Evolutionary conservation across 2,113 vertebrate genomes (phyloP), one percentile per base, ranked within the genome.

Genomic region (Macrotis lagotis): DNA sequence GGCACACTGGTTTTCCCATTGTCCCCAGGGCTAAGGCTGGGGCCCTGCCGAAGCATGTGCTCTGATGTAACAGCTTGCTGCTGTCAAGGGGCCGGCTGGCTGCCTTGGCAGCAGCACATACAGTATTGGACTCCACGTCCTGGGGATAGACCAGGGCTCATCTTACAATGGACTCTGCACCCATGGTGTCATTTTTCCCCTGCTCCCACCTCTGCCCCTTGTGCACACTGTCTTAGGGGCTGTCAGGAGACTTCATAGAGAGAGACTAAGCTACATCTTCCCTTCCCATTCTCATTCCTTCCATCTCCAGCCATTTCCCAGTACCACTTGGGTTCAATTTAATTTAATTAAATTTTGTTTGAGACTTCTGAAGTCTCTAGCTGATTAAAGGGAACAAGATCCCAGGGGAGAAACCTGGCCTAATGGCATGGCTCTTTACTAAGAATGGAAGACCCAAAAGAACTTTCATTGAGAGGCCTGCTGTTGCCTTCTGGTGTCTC

Each of bases 31-130:
- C 49, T 48, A 48, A 96, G 49, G 90, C 44, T 53, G 91, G 91
- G 89, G 14, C 50, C 91, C 12, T 0, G 94, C 95, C 88, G 92
- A 31, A 96, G 96, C 83, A n/a, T 94, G 47, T 90, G 66, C 28
- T 22, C 49, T 97, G 95, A 95, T 0, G 1, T 92, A 93, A 94
- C 49, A 44, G 48, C 28, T 48, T 16, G 22, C 51, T 47, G 83
- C 91, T 91, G 5, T 0, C 0, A 0, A 11, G 93, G 83, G 88
- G 5, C 14, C 1, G 83, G 91, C 26, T 0, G 0, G 91, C 89
- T 4, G 3, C 94, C 91, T 50, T 98, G 96, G 96, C 97, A 96
- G 91, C 7, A 7, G 51, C 66, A 93, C 88, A 92, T 93, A 94
- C 94, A 94, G 92, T 12, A 50, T 24, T 37, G 91, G 49, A 96